Percentiles rank a stretch among this genome's conserved stretches.
Conservation (phyloP, 2,113 vertebrate genomes). For the Callipepla californica region DNA sequence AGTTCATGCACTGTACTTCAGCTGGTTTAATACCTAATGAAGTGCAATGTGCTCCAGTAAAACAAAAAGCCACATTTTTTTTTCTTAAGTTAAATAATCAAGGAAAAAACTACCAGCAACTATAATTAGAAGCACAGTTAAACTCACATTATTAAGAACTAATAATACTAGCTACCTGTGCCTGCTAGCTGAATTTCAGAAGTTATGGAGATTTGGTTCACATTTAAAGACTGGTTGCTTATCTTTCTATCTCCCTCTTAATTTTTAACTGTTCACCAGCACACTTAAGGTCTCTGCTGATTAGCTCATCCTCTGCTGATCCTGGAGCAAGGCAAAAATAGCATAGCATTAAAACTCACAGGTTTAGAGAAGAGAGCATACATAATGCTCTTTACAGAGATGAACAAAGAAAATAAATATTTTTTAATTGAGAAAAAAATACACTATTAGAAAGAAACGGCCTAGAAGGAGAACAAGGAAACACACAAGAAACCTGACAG, state of each 20-base stretch:
- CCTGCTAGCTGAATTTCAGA: not conserved
- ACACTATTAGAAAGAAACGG: not conserved
- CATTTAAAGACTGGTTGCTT: not conserved
- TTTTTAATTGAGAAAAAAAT: not conserved
- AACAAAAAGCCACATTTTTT: conserved; percentile 22
- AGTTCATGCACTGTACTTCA: not conserved
- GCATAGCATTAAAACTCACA: not conserved
- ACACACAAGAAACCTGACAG: not conserved
- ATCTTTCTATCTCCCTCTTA: not conserved
- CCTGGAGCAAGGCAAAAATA: not conserved
- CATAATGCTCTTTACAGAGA: not conserved
- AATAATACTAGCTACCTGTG: not conserved
- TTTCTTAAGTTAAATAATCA: conserved; percentile 47
- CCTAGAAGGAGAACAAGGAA: not conserved
- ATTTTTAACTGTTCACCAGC: not conserved
- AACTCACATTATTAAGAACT: not conserved
- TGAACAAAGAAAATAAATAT: not conserved
- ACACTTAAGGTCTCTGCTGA: not conserved
- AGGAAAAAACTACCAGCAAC: conserved; percentile 54
- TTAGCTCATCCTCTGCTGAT: not conserved
- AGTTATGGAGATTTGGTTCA: not conserved
- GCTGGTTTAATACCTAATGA: conserved; percentile 65
- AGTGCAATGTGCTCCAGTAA: conserved; percentile 34
- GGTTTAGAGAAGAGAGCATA: not conserved
- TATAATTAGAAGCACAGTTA: not conserved